phyloP scores from a whole-genome alignment of 2,888 invertebrate genomes.

The Apomyelois bistriatella region DNA sequence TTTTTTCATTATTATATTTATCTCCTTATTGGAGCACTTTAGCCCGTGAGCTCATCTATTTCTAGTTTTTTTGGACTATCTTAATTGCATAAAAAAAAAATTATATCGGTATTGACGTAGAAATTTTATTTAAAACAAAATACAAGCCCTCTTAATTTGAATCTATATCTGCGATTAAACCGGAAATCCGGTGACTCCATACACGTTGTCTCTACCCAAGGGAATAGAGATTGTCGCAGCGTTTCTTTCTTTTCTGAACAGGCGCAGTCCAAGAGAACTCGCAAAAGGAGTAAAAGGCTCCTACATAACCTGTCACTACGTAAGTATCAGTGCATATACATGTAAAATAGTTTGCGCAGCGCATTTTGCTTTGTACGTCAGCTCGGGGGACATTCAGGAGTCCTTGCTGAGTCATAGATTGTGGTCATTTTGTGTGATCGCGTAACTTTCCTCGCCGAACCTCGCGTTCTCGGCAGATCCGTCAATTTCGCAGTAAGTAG shows the following conservation, averaged over 20 bases:
- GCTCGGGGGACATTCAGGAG: slow-evolving; percentile 14
- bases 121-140: slow-evolving; percentile 22
- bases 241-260: slow-evolving; percentile 79
- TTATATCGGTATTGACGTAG: not conserved
- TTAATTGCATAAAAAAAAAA: no score
- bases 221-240: slow-evolving; percentile 73
- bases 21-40: slow-evolving; percentile 25
- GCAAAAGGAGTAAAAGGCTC: slow-evolving; percentile 81
- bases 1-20: slow-evolving; percentile 24
- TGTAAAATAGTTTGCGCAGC: slow-evolving; percentile 38
- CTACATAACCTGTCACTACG: slow-evolving; percentile 80
- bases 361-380: slow-evolving; percentile 30
- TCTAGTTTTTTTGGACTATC: slow-evolving; percentile 23
- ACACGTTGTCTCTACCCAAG: slow-evolving; percentile 75
- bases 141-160: slow-evolving; percentile 37
- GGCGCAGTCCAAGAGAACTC: slow-evolving; percentile 78
- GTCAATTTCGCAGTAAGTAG: slow-evolving; percentile 45
- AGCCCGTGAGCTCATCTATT: slow-evolving; percentile 24
- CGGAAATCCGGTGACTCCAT: slow-evolving; percentile 76
- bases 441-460: slow-evolving; percentile 32
- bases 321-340: slow-evolving; percentile 64
- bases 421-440: slow-evolving; percentile 33
- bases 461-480: slow-evolving; percentile 34
- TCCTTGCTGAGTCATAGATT: slow-evolving; percentile 45
- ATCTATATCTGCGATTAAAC: slow-evolving; percentile 44